Conservation (phyloP, 1,140 invertebrate genomes). For the Agrilus planipennis region DNA sequence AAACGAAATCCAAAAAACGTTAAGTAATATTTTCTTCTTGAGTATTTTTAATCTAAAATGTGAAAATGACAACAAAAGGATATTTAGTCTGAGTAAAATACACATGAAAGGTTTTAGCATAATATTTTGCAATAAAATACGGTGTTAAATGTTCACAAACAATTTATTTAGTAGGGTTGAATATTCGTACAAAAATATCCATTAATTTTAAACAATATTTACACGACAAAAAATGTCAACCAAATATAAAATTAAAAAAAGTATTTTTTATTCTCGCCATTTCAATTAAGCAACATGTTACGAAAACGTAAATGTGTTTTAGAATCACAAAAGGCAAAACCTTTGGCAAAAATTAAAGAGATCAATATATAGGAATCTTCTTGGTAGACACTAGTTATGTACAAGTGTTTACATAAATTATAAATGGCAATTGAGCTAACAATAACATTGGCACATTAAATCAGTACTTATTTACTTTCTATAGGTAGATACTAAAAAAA, state of each 20-base stretch:
- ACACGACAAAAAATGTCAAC: constrained; percentile 4
- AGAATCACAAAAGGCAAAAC: constrained; percentile 7
- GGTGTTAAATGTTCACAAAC: too few relatives aligned
- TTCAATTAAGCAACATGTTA: constrained; percentile 1
- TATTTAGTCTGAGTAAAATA: too few relatives aligned
- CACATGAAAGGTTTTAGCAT: too few relatives aligned
- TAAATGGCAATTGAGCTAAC: constrained; percentile 3
- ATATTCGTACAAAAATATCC: constrained; percentile 23
- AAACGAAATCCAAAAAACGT: too few relatives aligned
- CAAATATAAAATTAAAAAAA: constrained; percentile 2
- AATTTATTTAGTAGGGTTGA: constrained; percentile 9
- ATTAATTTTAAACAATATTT: constrained; percentile 17
- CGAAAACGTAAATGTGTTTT: constrained; percentile 1
- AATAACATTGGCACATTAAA: too few relatives aligned
- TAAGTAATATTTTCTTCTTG: too few relatives aligned
- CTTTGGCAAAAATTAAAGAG: constrained; percentile 10
- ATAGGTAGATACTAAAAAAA: too few relatives aligned
- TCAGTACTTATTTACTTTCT: too few relatives aligned
- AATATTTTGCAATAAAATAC: too few relatives aligned
- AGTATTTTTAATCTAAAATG: too few relatives aligned
- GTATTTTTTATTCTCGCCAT: neutral
- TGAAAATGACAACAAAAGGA: too few relatives aligned
- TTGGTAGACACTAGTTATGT: constrained; percentile 1
- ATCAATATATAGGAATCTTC: constrained; percentile 11
- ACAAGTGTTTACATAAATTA: constrained; percentile 4